phyloP scores from a whole-genome alignment of 1,140 invertebrate genomes.

The Drosophila nigrodunni region DNA sequence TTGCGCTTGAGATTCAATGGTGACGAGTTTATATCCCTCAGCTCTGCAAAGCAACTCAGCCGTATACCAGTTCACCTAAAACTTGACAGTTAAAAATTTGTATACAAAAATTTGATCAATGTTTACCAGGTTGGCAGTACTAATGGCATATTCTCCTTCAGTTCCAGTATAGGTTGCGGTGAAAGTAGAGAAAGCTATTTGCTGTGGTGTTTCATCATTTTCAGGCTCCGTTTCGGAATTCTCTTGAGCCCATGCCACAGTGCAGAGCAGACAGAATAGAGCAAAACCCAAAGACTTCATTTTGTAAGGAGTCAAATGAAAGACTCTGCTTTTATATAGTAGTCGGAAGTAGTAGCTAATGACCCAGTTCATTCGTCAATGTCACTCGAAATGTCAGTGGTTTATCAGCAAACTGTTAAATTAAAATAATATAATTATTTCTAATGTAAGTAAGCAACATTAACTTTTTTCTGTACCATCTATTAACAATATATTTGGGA shows the following conservation, averaged over 20 bases:
- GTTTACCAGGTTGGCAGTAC: not conserved
- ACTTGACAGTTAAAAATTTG: not conserved
- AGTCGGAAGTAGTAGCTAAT: not conserved
- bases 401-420: not conserved
- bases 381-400: not conserved
- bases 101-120: not conserved
- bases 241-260: slow-evolving; percentile 4
- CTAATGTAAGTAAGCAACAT: too few species aligned
- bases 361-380: not conserved
- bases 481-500: too few species aligned
- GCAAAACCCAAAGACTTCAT: slow-evolving; percentile 5
- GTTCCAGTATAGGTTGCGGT: not conserved
- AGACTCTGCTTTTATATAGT: not conserved
- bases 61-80: slow-evolving; percentile 23
- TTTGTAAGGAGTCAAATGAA: slow-evolving; percentile 1
- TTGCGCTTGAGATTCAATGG: not conserved
- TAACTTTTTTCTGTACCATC: too few species aligned
- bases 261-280: slow-evolving; percentile 11
- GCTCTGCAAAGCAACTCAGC: slow-evolving; percentile 17
- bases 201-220: not conserved
- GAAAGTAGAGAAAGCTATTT: not conserved
- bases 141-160: not conserved
- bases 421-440: too few species aligned
- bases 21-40: not conserved
- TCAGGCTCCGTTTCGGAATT: not conserved